phyloP scores from a whole-genome alignment of 1,140 invertebrate species.

The Drosophila guanche region DNA sequence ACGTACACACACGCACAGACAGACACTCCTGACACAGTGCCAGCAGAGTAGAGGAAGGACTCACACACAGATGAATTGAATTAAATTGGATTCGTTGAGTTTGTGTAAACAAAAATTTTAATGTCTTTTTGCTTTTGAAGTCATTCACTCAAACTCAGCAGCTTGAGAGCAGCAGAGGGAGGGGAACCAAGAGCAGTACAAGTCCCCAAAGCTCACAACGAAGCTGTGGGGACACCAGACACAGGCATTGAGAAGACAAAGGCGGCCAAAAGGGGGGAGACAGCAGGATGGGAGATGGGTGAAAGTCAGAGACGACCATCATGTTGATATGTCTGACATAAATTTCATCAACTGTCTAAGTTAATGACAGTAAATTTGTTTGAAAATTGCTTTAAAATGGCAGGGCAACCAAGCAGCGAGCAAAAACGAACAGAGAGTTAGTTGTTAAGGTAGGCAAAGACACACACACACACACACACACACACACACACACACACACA shows the following conservation, averaged over 20 bases:
- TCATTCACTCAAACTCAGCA: constrained; percentile 78
- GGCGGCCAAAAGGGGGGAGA: background rate
- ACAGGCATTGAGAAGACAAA: constrained; percentile 35
- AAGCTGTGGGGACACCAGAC: too few species aligned
- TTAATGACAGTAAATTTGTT: constrained; percentile 83
- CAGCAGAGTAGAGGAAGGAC: background rate
- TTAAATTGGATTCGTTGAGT: constrained; percentile 82
- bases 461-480: constrained; percentile 11
- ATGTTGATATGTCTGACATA: constrained; percentile 81
- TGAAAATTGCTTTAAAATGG: constrained; percentile 82
- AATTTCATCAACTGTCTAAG: constrained; percentile 82
- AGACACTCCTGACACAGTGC: constrained; percentile 10
- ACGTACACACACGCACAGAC: constrained; percentile 30
- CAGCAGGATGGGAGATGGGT: background rate
- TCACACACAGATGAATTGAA: constrained; percentile 70
- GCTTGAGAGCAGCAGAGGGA: constrained; percentile 3
- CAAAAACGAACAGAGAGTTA: constrained; percentile 59
- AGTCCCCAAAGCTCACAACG: too few species aligned
- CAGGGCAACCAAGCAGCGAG: constrained; percentile 72
- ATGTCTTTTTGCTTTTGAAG: constrained; percentile 82
- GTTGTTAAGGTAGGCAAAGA: constrained; percentile 61
- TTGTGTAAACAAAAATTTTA: constrained; percentile 82
- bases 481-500: constrained; percentile 30
- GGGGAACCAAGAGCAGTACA: too few species aligned
- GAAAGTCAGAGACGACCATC: constrained; percentile 52